These are phyloP conservation scores for Nymphalis io DNA, from an alignment of 1,140 invertebrate genomes.

Conservation along the genomic window DNA sequence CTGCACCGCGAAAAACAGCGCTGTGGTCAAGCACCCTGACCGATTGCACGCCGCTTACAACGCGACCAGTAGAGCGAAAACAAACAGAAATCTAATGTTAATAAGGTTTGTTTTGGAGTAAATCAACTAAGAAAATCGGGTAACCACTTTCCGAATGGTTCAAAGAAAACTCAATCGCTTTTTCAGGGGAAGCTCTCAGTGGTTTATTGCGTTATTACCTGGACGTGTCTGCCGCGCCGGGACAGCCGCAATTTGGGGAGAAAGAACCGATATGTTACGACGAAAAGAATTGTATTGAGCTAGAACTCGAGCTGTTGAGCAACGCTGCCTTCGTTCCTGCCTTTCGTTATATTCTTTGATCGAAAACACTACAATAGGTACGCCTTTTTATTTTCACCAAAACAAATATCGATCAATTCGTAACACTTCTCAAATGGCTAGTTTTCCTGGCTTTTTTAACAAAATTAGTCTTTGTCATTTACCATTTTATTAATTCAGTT, in stretches of 20 bases:
- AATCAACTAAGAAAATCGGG: slow-evolving; percentile 53
- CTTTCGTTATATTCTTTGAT: slow-evolving; percentile 73
- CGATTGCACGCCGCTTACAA: slow-evolving; percentile 57
- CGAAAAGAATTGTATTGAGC: slow-evolving; percentile 74
- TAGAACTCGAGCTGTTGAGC: slow-evolving; percentile 50
- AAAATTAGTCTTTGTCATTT: too few species aligned
- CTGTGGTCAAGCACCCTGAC: slow-evolving; percentile 64
- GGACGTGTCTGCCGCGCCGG: slow-evolving; percentile 73
- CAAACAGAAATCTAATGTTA: slow-evolving; percentile 51
- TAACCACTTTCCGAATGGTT: slow-evolving; percentile 73
- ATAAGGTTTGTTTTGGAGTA: slow-evolving; percentile 62
- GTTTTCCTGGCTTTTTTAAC: too few species aligned
- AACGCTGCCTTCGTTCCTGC: slow-evolving; percentile 53
- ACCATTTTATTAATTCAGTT: too few species aligned
- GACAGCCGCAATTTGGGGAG: slow-evolving; percentile 76
- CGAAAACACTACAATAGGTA: slow-evolving; percentile 63
- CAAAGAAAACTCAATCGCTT: slow-evolving; percentile 78
- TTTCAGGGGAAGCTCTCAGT: slow-evolving; percentile 77
- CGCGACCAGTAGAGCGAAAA: slow-evolving; percentile 43
- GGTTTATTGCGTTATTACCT: slow-evolving; percentile 81
- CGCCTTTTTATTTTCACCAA: slow-evolving; percentile 66
- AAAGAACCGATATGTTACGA: slow-evolving; percentile 76
- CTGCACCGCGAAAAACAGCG: slow-evolving; percentile 67
- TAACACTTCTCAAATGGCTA: not conserved
- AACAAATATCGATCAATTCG: not conserved